These are phyloP conservation scores for Podocnemis expansa DNA, from an alignment of 2,113 vertebrate genomes.

Conservation along the genomic window DNA sequence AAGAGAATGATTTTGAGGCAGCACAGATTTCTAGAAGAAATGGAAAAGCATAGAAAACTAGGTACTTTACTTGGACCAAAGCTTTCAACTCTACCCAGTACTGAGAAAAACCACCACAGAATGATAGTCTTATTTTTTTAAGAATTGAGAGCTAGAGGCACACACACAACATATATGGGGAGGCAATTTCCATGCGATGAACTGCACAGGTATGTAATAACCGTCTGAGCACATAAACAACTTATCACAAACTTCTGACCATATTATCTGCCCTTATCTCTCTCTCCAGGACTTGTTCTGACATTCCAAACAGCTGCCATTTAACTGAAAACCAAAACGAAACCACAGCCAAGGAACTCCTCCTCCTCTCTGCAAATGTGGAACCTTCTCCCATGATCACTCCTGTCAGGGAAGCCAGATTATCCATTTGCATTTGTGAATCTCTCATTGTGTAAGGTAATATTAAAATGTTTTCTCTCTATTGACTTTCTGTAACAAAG, in stretches of 20 bases:
- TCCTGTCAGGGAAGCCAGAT: background rate
- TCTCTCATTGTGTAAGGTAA: background rate
- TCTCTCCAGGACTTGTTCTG: background rate
- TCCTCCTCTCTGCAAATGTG: background rate
- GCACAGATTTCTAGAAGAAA: background rate
- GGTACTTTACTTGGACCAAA: background rate
- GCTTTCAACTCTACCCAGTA: background rate
- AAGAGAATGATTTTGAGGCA: background rate
- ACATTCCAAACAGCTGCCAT: background rate
- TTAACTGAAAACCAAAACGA: background rate
- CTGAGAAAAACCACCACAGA: background rate
- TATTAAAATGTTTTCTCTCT: background rate
- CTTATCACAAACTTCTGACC: background rate
- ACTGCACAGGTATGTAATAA: background rate
- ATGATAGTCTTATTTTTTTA: background rate
- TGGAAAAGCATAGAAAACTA: background rate
- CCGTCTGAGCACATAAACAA: too few species aligned
- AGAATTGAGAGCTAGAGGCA: background rate
- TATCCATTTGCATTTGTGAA: background rate
- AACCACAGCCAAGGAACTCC: background rate
- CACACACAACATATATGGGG: background rate
- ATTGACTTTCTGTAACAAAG: background rate
- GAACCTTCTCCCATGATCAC: background rate
- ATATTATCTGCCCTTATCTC: background rate
- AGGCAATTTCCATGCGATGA: background rate